A percentile compares a stretch with the other conserved stretches of the same genome.
phyloP scores from a whole-genome alignment of 2,113 vertebrate genomes.

The Edolisoma coerulescens region DNA sequence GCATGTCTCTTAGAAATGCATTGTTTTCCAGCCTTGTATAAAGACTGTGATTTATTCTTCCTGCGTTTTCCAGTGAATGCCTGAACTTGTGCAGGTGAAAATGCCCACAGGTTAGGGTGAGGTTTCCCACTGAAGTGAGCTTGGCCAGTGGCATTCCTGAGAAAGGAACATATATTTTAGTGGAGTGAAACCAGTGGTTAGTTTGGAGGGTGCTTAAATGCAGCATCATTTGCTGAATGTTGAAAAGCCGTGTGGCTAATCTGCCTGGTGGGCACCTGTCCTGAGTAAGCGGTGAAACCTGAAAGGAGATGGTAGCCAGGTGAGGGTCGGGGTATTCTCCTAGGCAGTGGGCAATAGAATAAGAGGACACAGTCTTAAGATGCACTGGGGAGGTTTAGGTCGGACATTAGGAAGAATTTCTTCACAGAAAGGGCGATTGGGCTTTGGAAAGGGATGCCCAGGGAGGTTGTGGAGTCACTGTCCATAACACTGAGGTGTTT shows the following conservation, averaged over 20 bases:
- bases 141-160: background rate
- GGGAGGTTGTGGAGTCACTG: background rate
- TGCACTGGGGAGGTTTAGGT: background rate
- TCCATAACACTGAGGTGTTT: background rate
- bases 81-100: background rate
- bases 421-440: fast-evolving
- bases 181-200: background rate
- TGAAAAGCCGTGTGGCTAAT: background rate
- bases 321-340: background rate
- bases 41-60: background rate
- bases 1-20: fast-evolving
- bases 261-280: background rate
- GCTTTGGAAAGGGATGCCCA: background rate
- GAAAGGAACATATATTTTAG: fast-evolving
- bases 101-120: background rate
- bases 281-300: background rate
- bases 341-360: background rate
- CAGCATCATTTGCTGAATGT: background rate
- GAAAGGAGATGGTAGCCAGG: background rate
- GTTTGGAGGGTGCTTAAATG: background rate
- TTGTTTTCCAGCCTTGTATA: background rate
- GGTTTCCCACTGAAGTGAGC: background rate
- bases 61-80: fast-evolving
- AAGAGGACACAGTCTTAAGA: background rate
- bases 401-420: background rate